phyloP scores from a whole-genome alignment of 2,797 vertebrate species.

The Falco biarmicus region DNA sequence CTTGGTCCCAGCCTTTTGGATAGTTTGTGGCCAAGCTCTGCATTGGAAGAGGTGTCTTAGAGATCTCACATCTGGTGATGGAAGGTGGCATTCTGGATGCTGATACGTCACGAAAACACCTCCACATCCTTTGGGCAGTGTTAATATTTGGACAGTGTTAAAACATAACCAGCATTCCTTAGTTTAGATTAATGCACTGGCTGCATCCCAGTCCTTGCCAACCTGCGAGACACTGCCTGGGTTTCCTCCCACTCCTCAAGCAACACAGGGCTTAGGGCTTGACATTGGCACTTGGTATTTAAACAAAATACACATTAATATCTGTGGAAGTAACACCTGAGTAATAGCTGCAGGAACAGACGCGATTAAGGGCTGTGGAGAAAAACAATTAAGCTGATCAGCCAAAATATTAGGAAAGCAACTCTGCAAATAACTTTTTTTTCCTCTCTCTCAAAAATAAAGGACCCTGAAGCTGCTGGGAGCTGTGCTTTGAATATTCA shows the following conservation, averaged over 20 bases:
- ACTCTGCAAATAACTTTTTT: background rate
- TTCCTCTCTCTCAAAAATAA: background rate
- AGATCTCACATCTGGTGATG: rapidly evolving
- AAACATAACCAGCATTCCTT: rapidly evolving
- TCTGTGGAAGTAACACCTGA: background rate
- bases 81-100: background rate
- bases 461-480: background rate
- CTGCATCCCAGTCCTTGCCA: background rate
- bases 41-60: background rate
- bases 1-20: background rate
- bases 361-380: background rate
- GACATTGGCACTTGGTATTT: background rate
- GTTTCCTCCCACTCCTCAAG: background rate
- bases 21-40: background rate
- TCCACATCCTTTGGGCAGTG: background rate
- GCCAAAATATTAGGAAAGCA: background rate
- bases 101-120: background rate
- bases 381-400: background rate
- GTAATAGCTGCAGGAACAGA: background rate
- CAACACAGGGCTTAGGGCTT: background rate
- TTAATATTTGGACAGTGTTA: background rate
- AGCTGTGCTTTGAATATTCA: background rate
- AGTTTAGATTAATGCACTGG: background rate
- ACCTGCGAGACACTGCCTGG: background rate
- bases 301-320: background rate